Conservation (phyloP, 1,140 invertebrate genomes). For the Penaeus vannamei region DNA sequence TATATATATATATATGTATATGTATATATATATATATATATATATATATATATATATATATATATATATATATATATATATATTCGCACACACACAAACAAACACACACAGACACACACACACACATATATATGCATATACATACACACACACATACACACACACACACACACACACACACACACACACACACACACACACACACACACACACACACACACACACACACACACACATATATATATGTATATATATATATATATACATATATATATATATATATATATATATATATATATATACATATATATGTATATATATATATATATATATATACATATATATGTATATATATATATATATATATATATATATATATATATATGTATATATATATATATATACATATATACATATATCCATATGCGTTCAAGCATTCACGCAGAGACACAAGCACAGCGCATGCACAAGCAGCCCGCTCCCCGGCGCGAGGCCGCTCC, state of each 20-base stretch:
- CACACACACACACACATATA: not conserved
- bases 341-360: slow-evolving; percentile 17
- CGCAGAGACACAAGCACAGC: not conserved
- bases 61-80: slow-evolving; percentile 33
- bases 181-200: too few species aligned
- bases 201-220: not conserved
- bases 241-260: not conserved
- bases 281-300: not conserved
- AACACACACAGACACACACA: not conserved
- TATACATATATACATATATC: not conserved
- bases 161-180: too few species aligned
- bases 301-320: not conserved
- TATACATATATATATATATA: not conserved
- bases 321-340: not conserved
- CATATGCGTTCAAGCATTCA: not conserved
- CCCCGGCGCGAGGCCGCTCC: too few species aligned
- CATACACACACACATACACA: not conserved
- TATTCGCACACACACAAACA: not conserved
- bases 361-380: slow-evolving; percentile 33
- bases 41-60: not conserved
- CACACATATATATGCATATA: not conserved
- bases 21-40: not conserved
- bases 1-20: not conserved
- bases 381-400: not conserved
- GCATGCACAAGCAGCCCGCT: too few species aligned